Conservation (phyloP, 1,140 invertebrate genomes). For the Eulimnadia texana region DNA sequence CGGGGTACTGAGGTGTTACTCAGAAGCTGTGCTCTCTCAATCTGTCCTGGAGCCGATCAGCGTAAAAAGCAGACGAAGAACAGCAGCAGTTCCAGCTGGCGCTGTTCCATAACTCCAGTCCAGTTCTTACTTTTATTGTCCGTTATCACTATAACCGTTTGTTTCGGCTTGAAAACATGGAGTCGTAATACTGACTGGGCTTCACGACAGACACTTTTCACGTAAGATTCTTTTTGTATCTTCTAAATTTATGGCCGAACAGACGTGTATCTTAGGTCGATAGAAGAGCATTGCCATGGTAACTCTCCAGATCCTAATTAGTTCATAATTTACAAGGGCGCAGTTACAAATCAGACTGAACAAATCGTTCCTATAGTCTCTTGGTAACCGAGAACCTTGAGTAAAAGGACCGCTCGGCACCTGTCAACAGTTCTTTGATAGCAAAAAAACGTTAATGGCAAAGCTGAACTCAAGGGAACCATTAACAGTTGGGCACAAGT, state of each 20-base stretch:
- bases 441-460: no score
- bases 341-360: conserved; percentile 22
- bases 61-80: conserved; percentile 7
- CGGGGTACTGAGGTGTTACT: conserved; percentile 24
- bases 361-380: neutral
- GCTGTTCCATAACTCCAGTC: conserved; percentile 12
- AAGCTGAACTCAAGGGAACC: no score
- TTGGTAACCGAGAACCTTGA: no score
- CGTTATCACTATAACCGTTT: conserved; percentile 17
- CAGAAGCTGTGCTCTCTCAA: conserved; percentile 13
- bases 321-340: neutral
- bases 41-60: neutral
- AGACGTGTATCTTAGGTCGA: no score
- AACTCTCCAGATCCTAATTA: neutral
- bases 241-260: neutral
- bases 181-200: conserved; percentile 33
- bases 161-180: conserved; percentile 29
- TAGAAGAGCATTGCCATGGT: neutral
- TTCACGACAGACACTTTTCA: conserved; percentile 28
- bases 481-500: no score
- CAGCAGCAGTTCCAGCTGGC: conserved; percentile 12
- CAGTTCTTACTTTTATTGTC: conserved; percentile 17
- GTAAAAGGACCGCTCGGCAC: no score
- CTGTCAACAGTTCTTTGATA: no score
- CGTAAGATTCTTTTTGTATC: conserved; percentile 20